Evolutionary conservation across 2,888 invertebrate species (phyloP), one percentile per base, ranked within the genome.

Genomic region (Heliconius aoede): DNA sequence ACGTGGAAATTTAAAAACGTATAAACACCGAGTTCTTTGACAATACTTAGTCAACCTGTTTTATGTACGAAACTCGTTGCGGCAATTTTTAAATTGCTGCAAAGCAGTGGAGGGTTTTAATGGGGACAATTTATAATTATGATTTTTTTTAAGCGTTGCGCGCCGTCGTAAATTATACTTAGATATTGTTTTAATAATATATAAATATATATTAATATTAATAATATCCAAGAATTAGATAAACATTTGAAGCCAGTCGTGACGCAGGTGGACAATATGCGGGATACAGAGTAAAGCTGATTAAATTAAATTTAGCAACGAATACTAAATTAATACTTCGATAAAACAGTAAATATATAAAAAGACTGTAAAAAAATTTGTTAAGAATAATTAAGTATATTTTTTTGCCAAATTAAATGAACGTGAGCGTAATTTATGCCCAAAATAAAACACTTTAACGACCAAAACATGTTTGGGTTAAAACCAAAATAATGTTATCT

Each of bases 1-100:
- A 26, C 36, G 32, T 40, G 36, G 36, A 72, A 72, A 61, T 32
- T 72, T 28, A 40, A 72, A 72, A 51, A 55, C n/a, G 32, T 7
- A 21, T 69, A 55, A 69, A 69, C 55, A 55, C 55, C 69, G 9
- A 4, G 51, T 32, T 55, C 13, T 32, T 55, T 69, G 69, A 69
- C 30, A 69, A 69, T 69, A 69, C 32, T 55, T 24, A 55, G 69
- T 69, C 51, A 69, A 69, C 69, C 55, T 69, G 69, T 69, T 69
- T 69, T 32, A 69, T 32, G 30, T 30, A 69, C 15, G n/a, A 69
- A 69, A 69, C 69, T 30, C 55, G 69, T 69, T 55, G 30, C 69
- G n/a, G 30, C 8, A 68, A 51, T 51, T 69, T 69, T 69, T 30
- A 69, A 69, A 69, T 69, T 69, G 51, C 69, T 30, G 30, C 68